Conservation (phyloP, 2,113 vertebrate genomes). For the Polyodon spathula region DNA sequence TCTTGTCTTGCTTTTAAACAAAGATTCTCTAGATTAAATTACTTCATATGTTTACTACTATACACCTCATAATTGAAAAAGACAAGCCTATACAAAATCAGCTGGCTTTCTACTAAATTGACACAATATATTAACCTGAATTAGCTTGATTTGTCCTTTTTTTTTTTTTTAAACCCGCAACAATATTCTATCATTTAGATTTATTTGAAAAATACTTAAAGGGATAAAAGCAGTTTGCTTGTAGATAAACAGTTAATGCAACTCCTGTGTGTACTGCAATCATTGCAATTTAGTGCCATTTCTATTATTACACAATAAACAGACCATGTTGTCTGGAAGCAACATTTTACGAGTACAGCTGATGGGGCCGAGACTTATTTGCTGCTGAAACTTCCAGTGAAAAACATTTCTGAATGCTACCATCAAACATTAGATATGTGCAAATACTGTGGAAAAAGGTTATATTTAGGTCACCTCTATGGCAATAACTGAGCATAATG, state of each 20-base stretch:
- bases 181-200: not conserved
- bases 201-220: constrained; percentile 23
- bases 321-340: constrained; percentile 75
- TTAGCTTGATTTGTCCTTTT: too few species aligned
- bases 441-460: too few species aligned
- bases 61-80: too few species aligned
- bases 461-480: too few species aligned
- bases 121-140: too few species aligned
- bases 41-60: too few species aligned
- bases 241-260: constrained; percentile 67
- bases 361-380: constrained; percentile 70
- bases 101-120: too few species aligned
- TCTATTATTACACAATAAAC: constrained; percentile 80
- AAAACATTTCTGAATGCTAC: constrained; percentile 48
- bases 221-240: constrained; percentile 32
- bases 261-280: constrained; percentile 69
- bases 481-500: constrained; percentile 50
- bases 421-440: too few species aligned
- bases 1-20: constrained; percentile 40
- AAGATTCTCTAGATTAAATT: constrained; percentile 10
- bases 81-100: too few species aligned
- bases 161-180: too few species aligned
- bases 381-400: constrained; percentile 58
- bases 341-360: constrained; percentile 78
- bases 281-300: constrained; percentile 74